These are phyloP conservation scores for Cranoglanis bouderius DNA, from an alignment of 2,113 vertebrate genomes.

Conservation along the genomic window DNA sequence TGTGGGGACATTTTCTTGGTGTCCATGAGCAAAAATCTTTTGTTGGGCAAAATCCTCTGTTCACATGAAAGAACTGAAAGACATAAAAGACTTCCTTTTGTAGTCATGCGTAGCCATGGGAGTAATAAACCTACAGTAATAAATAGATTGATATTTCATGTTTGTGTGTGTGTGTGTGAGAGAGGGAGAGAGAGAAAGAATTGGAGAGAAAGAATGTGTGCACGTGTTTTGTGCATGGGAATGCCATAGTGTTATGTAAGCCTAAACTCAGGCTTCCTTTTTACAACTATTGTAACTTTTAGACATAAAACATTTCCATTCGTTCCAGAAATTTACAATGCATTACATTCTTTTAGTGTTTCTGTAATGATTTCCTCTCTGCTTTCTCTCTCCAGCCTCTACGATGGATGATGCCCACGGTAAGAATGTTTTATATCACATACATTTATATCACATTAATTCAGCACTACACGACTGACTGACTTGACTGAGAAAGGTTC, in stretches of 20 bases:
- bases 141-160: background rate
- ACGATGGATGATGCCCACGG: conserved; percentile 62
- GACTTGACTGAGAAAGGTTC: conserved; percentile 23
- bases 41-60: background rate
- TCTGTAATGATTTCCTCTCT: background rate
- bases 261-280: background rate
- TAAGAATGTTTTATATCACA: conserved; percentile 54
- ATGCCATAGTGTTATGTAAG: conserved; percentile 17
- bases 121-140: background rate
- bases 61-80: background rate
- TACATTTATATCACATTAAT: background rate
- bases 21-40: background rate
- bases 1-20: background rate
- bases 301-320: background rate
- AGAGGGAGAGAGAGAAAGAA: background rate
- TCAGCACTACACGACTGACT: too few species aligned
- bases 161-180: background rate
- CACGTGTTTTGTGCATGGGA: conserved; percentile 20
- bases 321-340: background rate
- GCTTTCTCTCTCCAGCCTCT: conserved; percentile 62
- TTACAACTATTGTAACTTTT: background rate
- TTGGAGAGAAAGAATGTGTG: background rate
- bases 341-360: background rate
- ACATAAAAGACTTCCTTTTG: conserved; percentile 2
- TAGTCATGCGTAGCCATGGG: background rate